A percentile compares a stretch with the other conserved stretches of the same genome.
These are phyloP conservation scores for Strix occidentalis DNA, from an alignment of 2,797 vertebrate genomes.

Conservation along the genomic window DNA sequence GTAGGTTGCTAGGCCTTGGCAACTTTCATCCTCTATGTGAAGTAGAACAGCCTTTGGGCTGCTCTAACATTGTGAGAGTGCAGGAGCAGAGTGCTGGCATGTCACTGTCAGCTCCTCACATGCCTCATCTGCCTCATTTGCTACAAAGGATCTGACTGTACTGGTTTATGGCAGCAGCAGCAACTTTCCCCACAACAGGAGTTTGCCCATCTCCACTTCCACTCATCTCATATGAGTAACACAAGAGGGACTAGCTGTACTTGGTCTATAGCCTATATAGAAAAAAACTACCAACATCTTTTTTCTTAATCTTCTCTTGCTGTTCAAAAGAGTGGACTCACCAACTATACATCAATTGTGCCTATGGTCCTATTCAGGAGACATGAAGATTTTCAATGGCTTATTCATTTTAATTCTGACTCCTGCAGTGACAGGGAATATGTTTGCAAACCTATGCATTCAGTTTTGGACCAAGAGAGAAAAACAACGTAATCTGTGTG, in stretches of 20 bases:
- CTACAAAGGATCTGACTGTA: neutral
- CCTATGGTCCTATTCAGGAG: neutral
- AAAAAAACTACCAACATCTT: neutral
- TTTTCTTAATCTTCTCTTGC: neutral
- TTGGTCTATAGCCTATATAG: neutral
- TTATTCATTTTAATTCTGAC: neutral
- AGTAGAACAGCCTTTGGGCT: neutral
- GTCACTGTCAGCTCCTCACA: rapidly evolving
- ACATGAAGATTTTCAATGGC: neutral
- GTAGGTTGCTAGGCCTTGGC: neutral
- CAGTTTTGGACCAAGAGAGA: neutral
- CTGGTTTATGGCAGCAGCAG: neutral
- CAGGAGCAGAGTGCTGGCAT: neutral
- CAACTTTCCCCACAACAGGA: neutral
- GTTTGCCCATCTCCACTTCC: neutral
- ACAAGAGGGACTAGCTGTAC: neutral
- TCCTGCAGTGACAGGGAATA: neutral
- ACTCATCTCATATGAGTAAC: neutral
- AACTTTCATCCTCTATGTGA: neutral
- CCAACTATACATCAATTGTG: neutral
- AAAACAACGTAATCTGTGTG: neutral
- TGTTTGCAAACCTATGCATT: neutral
- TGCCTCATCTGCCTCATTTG: neutral
- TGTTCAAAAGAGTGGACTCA: neutral
- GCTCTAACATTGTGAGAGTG: neutral